Evolutionary conservation across 2,113 vertebrate species (phyloP).

Genomic region (Catharus bicknelli): DNA sequence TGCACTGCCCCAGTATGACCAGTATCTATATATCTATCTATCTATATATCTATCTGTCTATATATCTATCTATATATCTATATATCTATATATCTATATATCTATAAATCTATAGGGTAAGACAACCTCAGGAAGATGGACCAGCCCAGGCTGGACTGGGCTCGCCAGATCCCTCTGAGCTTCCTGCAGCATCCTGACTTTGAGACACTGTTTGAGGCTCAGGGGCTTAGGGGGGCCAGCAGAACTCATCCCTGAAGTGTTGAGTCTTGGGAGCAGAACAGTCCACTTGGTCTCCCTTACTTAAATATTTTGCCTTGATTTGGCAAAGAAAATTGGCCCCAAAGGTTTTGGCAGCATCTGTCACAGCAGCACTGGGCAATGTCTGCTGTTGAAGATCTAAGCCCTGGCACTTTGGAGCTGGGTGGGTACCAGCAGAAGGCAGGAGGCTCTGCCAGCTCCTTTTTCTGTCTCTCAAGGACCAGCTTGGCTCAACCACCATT

Average conservation of each 20-base stretch:
- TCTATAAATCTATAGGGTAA: too few relatives aligned
- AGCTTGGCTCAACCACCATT: neutral
- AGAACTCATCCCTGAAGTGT: neutral
- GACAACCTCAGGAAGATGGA: neutral
- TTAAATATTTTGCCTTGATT: neutral
- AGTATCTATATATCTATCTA: neutral
- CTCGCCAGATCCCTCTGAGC: neutral
- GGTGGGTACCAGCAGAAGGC: neutral
- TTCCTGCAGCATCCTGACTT: neutral
- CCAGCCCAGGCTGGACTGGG: neutral
- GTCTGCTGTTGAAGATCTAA: neutral
- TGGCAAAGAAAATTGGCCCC: neutral
- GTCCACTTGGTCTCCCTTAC: neutral
- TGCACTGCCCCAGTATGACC: neutral
- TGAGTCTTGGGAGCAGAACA: neutral
- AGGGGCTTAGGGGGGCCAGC: neutral
- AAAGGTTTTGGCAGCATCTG: neutral
- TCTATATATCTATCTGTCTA: too few relatives aligned
- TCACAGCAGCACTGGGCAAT: neutral
- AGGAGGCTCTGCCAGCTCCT: neutral
- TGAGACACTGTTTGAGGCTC: neutral
- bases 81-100: too few relatives aligned
- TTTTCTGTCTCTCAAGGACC: neutral
- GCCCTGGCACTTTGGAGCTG: neutral
- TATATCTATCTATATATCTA: accelerated